Evolutionary conservation across 1,140 invertebrate species (phyloP), one percentile per base, ranked within the genome.

Genomic region (Bradysia coprophila): DNA sequence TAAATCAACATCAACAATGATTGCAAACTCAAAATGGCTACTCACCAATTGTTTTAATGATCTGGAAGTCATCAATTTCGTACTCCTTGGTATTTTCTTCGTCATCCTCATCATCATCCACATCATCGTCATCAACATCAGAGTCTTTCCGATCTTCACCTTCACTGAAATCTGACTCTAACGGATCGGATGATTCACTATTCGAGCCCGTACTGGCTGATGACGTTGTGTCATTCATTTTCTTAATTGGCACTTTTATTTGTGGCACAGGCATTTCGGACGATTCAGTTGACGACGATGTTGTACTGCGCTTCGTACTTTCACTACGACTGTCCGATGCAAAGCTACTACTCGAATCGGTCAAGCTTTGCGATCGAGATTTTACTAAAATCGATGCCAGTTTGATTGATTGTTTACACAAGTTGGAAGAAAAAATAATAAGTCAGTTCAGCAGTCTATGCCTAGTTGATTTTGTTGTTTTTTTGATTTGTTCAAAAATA

Each of bases 21-120:
- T 8, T 28, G 6, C 24, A 8, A 8, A 28, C 6, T 28, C 24
- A 28, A 28, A 28, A 28, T 28, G 6, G 13, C 13, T 28, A 62
- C 78, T 77, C 53, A 83, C 80, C 81, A 40, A 84, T 80, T 38
- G 80, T 85, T 65, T 82, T 85, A 46, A 84, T 71, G 46, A 82
- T 81, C 53, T 83, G 78, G 46, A 82, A 71, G 51, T 83, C 77
- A 46, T 85, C 79, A 48, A 85, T 61, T 47, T 74, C 73, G 51
- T 75, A 78, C n/a, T 55, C 51, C 38, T 55, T 51, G 40, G 57
- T 55, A 20, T 56, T 52, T 21, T 56, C 56, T 18, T 55, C 53
- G 18, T 5, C 16, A 40, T 57, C 56, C 51, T 59, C 55, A 36
- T 52, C 53, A 34, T 58, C 52, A 20, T 56, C 56, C 41, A 49